Base-by-base conservation (phyloP, 2,797 vertebrate genomes). In the Pangasius macronema region DNA sequence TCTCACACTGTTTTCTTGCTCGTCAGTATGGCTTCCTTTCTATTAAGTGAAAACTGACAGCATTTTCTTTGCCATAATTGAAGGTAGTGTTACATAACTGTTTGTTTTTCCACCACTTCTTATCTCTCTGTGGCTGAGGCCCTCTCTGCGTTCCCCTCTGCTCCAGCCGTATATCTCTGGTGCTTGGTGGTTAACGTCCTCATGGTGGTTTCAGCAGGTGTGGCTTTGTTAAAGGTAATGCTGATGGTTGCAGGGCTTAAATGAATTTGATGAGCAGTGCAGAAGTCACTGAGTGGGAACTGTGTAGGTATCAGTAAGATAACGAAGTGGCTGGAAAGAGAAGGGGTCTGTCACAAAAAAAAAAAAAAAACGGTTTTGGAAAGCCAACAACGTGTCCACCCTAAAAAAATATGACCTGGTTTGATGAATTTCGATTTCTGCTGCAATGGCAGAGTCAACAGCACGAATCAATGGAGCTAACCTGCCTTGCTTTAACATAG, bases 121-220 rank as follows among this genome's bases (percentile, higher is more conserved):
- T 82, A 86, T 93, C 88, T 89, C 57, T 86, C 80, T 91, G 90
- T 81, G 90, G 87, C 80, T 91, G 90, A 82, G 90, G 86, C 84
- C 91, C 86, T 86, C 63, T 68, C 76, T 33, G 85, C 73, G 30
- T 86, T 86, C 83, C 83, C 77, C 85, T 88, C 68, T 90, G 87
- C 77, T 49, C 90, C 93, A 95, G 94, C 75, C 83, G 92, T 94
- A 95, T 95, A 95, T 95, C 95, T 94, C 93, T 92, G 92, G 90
- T 89, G 90, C 92, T 94, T 65, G 93, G 92, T 93, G 91, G 92
- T 91, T 94, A 96, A 95, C 93, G 90, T 96, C 94, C 94, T 94
- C 94, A 95, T 94, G 91, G 95, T 96, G 96, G 94, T 95, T 91
- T 95, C 88, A 94, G 93, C 95, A 95, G 94, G 96, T 97, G 95